phyloP scores from a whole-genome alignment of 2,888 invertebrate species.

The Nemoura dubitans region DNA sequence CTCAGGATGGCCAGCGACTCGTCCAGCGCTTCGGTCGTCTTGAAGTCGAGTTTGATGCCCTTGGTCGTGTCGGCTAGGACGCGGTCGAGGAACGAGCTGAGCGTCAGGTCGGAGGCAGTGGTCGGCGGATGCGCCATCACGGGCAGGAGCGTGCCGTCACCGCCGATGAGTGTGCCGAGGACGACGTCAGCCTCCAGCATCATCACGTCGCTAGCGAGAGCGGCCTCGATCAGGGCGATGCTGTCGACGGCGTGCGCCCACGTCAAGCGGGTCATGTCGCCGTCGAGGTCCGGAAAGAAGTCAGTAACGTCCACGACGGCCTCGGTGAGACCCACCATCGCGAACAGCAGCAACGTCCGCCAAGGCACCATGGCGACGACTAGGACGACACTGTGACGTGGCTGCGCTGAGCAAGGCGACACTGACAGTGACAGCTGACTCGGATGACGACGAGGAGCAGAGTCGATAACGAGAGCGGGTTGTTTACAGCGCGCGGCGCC shows the following conservation, averaged over 20 bases:
- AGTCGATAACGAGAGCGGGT: no score
- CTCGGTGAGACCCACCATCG: background rate
- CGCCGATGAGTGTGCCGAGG: constrained; percentile 66
- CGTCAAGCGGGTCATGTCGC: constrained; percentile 75
- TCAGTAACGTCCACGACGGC: constrained; percentile 53
- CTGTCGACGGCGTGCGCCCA: constrained; percentile 92
- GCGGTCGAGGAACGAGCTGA: constrained; percentile 74
- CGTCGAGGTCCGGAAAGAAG: constrained; percentile 63
- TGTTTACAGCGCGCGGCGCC: no score
- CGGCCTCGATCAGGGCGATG: constrained; percentile 68
- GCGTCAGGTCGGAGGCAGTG: constrained; percentile 75
- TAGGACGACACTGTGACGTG: background rate
- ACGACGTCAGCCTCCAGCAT: constrained; percentile 91
- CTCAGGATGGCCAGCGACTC: constrained; percentile 64
- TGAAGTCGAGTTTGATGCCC: constrained; percentile 92
- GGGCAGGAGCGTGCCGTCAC: constrained; percentile 66
- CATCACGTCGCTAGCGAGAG: constrained; percentile 69
- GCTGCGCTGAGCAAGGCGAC: no score
- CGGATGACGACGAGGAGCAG: no score
- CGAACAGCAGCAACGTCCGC: background rate
- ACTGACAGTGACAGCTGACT: no score
- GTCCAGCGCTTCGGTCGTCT: constrained; percentile 77
- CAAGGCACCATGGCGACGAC: background rate
- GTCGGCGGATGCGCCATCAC: constrained; percentile 90
- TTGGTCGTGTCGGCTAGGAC: constrained; percentile 64